Base-by-base conservation (phyloP, 2,888 invertebrate genomes). In the Pyralis farinalis region DNA sequence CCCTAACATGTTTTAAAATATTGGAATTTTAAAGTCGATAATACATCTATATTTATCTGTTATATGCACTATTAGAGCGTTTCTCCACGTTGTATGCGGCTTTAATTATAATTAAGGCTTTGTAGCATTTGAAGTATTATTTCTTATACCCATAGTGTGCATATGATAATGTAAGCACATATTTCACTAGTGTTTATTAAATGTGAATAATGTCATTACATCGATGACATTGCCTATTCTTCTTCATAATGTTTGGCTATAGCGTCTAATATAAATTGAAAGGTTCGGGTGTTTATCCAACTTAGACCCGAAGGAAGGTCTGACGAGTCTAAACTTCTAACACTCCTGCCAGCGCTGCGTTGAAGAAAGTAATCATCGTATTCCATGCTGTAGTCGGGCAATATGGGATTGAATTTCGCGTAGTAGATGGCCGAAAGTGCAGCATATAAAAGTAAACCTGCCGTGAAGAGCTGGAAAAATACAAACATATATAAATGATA, bases 361-460 rank as follows among this genome's bases (percentile, higher is more conserved):
- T 92, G 93, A 40, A 94, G 90, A 69, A 94, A 91, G 66, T 95
- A 94, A 68, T 94, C 93, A 43, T 93, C 93, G 66, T 95, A 94
- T 59, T 93, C 92, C 69, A 91, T 90, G 59, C 93, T 93, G 71
- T 94, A 94, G 74, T 95, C 94, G 40, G 93, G 92, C n/a, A 94
- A 90, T 45, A 95, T 91, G 34, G 95, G 95, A 79, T 96, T 96
- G 71, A 96, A 95, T 78, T 96, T 96, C 38, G 96, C 95, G 80
- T 95, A 96, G 80, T 96, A 96, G 64, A 96, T 94, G 41, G 96
- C 96, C 1, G 96, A 96, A 58, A 96, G 91, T 40, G 95, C 95
- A 42, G 96, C 96, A 86, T 96, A 96, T 55, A 96, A 92, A 21
- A 96, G 91, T 30, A 96, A 85, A 3, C 93, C 91, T 0, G 96